A percentile compares a stretch with the other conserved stretches of the same genome.
These are phyloP conservation scores for Poeciliopsis presidionis DNA, from an alignment of 2,797 vertebrate species.

Conservation along the genomic window DNA sequence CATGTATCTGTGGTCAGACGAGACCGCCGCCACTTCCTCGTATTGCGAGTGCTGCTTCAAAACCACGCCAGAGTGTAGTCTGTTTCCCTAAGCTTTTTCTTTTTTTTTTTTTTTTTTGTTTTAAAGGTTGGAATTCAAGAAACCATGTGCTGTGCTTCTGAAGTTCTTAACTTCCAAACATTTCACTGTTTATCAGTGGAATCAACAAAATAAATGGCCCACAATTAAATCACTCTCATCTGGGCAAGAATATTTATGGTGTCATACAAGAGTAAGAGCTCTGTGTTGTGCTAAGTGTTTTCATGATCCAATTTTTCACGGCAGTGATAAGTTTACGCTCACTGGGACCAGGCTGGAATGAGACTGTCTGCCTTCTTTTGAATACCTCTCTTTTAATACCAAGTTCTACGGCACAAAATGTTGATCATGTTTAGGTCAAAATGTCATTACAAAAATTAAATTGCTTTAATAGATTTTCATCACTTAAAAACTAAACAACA, in stretches of 20 bases:
- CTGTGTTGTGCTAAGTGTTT: constrained; percentile 32
- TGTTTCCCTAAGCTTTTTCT: constrained; percentile 59
- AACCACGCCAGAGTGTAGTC: constrained; percentile 76
- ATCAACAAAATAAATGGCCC: constrained; percentile 66
- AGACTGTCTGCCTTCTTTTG: constrained; percentile 50
- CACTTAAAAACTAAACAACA: background rate
- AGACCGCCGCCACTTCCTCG: constrained; percentile 84
- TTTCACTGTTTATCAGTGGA: constrained; percentile 68
- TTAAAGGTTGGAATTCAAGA: constrained; percentile 75
- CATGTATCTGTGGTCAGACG: constrained; percentile 83
- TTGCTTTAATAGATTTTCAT: background rate
- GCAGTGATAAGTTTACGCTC: constrained; percentile 59
- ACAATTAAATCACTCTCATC: constrained; percentile 56
- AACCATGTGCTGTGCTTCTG: constrained; percentile 75
- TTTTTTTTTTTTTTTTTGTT: constrained; percentile 44
- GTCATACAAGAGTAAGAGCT: constrained; percentile 38
- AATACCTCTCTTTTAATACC: constrained; percentile 54
- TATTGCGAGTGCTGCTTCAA: constrained; percentile 78
- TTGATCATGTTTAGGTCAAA: background rate
- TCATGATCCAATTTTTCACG: constrained; percentile 43
- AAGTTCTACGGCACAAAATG: constrained; percentile 16
- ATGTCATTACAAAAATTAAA: background rate
- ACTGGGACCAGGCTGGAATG: constrained; percentile 56
- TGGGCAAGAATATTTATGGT: constrained; percentile 31
- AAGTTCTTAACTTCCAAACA: constrained; percentile 70